Evolutionary conservation across 2,888 invertebrate genomes (phyloP).

Genomic region (Limnephilus auricula): DNA sequence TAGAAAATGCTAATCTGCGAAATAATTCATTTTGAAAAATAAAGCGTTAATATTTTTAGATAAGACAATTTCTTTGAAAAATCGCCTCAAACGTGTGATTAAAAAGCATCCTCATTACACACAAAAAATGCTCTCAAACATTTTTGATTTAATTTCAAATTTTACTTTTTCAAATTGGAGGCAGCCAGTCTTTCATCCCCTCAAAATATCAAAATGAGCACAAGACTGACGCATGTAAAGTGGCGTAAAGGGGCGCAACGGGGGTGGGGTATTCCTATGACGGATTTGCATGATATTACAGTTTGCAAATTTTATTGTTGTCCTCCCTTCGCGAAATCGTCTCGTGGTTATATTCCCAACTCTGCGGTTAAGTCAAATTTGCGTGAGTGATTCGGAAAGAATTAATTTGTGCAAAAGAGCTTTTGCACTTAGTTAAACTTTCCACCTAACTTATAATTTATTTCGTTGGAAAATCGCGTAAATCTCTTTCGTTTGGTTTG

Average conservation of each 20-base stretch:
- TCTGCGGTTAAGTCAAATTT: constrained; percentile 25
- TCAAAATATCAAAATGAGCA: constrained; percentile 8
- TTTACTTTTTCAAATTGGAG: neutral
- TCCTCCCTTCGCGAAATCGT: constrained; percentile 2
- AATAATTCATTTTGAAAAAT: neutral
- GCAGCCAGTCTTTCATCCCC: neutral
- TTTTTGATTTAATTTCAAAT: constrained; percentile 2
- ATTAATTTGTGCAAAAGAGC: constrained; percentile 39
- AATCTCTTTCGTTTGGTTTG: neutral
- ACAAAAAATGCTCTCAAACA: neutral
- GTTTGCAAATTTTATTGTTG: constrained; percentile 58
- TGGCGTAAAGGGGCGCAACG: constrained; percentile 38
- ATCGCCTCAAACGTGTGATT: neutral
- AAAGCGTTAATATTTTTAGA: neutral
- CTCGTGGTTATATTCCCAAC: constrained; percentile 4
- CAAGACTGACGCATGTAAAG: constrained; percentile 34
- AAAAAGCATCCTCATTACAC: neutral
- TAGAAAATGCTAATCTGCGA: neutral
- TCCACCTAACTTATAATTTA: neutral
- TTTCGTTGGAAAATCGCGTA: neutral
- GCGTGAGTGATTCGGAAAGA: constrained; percentile 16
- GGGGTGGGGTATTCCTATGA: constrained; percentile 30
- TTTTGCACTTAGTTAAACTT: constrained; percentile 14
- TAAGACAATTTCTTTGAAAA: neutral
- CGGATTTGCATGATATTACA: constrained; percentile 62